Evolutionary conservation across 1,140 invertebrate species (phyloP).

Genomic region (Theocolax elegans): DNA sequence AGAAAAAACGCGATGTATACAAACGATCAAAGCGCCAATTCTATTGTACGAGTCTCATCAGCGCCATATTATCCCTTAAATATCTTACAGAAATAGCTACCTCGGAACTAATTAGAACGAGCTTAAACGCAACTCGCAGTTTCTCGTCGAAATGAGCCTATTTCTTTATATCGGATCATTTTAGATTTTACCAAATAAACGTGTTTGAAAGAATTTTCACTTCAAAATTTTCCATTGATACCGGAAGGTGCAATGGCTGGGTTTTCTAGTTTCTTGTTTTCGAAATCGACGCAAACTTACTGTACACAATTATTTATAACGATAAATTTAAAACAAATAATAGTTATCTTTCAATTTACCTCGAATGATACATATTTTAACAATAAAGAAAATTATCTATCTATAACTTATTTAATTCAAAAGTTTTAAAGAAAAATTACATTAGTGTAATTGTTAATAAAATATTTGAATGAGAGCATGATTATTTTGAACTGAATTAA

Average conservation of each 20-base stretch:
- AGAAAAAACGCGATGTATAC: slow-evolving; percentile 63
- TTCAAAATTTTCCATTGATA: background rate
- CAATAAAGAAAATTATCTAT: too few species aligned
- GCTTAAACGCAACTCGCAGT: slow-evolving; percentile 46
- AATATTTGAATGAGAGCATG: too few species aligned
- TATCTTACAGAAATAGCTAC: slow-evolving; percentile 17
- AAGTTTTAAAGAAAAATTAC: too few species aligned
- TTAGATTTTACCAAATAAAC: background rate
- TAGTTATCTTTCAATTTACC: too few species aligned
- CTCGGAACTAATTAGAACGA: slow-evolving; percentile 60
- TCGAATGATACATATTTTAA: too few species aligned
- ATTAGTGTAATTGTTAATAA: too few species aligned
- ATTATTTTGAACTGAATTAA: too few species aligned
- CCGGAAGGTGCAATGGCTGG: background rate
- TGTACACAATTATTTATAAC: background rate
- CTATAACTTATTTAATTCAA: too few species aligned
- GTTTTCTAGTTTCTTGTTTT: background rate
- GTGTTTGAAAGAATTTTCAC: background rate
- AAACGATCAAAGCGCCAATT: slow-evolving; percentile 64
- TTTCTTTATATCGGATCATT: slow-evolving; percentile 5
- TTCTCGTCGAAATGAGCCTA: slow-evolving; percentile 30
- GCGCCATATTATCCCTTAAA: slow-evolving; percentile 55
- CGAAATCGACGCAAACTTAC: too few species aligned
- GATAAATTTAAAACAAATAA: background rate
- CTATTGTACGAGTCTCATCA: slow-evolving; percentile 59